These are phyloP conservation scores for Teleogryllus occipitalis DNA, from an alignment of 1,140 invertebrate genomes.

Conservation along the genomic window DNA sequence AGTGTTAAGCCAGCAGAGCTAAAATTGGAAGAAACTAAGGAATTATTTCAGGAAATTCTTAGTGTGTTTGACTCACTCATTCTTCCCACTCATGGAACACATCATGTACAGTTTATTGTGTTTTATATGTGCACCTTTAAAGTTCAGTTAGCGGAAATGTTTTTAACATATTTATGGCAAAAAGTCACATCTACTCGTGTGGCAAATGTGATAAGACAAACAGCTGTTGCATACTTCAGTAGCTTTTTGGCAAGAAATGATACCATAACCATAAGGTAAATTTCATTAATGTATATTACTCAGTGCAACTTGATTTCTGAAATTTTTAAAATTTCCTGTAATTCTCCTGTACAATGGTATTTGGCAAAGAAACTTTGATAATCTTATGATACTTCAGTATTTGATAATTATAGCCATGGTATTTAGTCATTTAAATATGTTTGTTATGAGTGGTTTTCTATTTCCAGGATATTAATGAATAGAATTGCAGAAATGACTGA, in stretches of 20 bases:
- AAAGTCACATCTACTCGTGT: conserved; percentile 59
- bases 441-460: background rate
- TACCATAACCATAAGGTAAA: conserved; percentile 57
- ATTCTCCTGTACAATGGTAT: too few species aligned
- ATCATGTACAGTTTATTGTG: conserved; percentile 70
- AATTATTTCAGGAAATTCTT: conserved; percentile 27
- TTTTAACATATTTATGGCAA: conserved; percentile 65
- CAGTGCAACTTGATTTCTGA: too few species aligned
- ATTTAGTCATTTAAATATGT: background rate
- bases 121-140: conserved; percentile 69
- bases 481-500: conserved; percentile 53
- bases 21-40: conserved; percentile 35
- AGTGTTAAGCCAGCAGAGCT: conserved; percentile 27
- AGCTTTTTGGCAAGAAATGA: conserved; percentile 63
- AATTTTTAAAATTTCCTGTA: too few species aligned
- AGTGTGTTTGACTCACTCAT: conserved; percentile 62
- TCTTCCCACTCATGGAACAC: conserved; percentile 59
- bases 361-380: too few species aligned
- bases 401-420: background rate
- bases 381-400: too few species aligned
- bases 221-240: conserved; percentile 61
- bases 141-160: conserved; percentile 52
- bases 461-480: conserved; percentile 50
- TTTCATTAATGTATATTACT: conserved; percentile 18
- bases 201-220: conserved; percentile 55